Evolutionary conservation across 2,113 vertebrate genomes (phyloP).

Genomic region (Porphyrio hochstetteri): DNA sequence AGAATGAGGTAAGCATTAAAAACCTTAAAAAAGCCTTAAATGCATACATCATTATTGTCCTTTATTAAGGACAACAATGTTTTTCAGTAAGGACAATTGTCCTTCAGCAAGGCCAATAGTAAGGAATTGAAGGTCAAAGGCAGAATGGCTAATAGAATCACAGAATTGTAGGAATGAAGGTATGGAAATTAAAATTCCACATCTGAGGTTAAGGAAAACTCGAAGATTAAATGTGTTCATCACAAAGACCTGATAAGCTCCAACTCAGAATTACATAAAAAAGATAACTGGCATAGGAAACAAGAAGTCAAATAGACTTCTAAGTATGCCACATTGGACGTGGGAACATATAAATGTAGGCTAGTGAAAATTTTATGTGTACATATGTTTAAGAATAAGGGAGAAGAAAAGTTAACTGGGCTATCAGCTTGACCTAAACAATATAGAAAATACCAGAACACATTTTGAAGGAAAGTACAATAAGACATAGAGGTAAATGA

Average conservation of each 20-base stretch:
- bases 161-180: not conserved
- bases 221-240: not conserved
- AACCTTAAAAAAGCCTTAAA: not conserved
- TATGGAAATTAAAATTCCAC: not conserved
- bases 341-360: not conserved
- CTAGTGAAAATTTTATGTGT: not conserved
- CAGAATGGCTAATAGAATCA: not conserved
- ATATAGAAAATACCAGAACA: not conserved
- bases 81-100: no score
- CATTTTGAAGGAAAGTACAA: not conserved
- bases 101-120: not conserved
- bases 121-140: not conserved
- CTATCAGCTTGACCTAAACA: not conserved
- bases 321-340: not conserved
- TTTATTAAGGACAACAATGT: no score
- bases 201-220: not conserved
- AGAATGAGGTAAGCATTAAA: not conserved
- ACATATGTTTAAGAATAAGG: not conserved
- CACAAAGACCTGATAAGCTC: not conserved
- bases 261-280: not conserved
- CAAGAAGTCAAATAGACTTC: not conserved
- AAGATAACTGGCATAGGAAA: not conserved
- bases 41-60: not conserved
- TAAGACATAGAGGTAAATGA: not conserved
- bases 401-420: not conserved